A percentile compares a stretch with the other conserved stretches of the same genome.
phyloP scores from a whole-genome alignment of 2,888 invertebrate species.

The Dynastes maya region DNA sequence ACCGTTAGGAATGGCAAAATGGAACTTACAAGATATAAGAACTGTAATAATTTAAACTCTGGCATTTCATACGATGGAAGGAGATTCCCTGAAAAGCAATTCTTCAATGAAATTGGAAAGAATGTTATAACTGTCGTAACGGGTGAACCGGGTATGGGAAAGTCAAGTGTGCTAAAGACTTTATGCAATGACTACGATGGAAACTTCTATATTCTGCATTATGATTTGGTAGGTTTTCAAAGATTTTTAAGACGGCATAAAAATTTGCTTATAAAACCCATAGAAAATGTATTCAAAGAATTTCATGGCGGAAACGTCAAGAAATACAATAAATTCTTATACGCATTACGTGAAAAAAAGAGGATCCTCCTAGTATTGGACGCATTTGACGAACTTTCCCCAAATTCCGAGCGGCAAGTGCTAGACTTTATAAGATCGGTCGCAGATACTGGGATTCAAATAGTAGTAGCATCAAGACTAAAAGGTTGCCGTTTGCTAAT shows the following conservation, averaged over 20 bases:
- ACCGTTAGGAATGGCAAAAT: not conserved
- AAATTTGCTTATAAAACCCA: not conserved
- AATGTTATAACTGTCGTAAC: not conserved
- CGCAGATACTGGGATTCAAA: not conserved
- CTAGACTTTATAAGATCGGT: not conserved
- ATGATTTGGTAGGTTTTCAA: not conserved
- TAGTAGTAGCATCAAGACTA: not conserved
- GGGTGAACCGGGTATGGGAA: not conserved
- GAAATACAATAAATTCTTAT: not conserved
- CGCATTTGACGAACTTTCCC: slow-evolving; percentile 4
- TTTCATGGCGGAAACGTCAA: not conserved
- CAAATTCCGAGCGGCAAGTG: not conserved
- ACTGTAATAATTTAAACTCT: not conserved
- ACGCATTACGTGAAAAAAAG: not conserved
- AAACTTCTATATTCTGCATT: slow-evolving; percentile 5
- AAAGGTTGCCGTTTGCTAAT: not conserved
- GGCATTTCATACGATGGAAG: not conserved
- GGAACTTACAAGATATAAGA: not conserved
- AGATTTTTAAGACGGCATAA: not conserved
- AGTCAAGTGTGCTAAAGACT: not conserved
- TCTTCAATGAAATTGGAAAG: not conserved
- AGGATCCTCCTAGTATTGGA: not conserved
- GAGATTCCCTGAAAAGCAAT: not conserved
- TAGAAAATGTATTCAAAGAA: not conserved
- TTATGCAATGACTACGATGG: not conserved